These are phyloP conservation scores for Salvelinus fontinalis DNA, from an alignment of 2,113 vertebrate genomes.

Conservation along the genomic window DNA sequence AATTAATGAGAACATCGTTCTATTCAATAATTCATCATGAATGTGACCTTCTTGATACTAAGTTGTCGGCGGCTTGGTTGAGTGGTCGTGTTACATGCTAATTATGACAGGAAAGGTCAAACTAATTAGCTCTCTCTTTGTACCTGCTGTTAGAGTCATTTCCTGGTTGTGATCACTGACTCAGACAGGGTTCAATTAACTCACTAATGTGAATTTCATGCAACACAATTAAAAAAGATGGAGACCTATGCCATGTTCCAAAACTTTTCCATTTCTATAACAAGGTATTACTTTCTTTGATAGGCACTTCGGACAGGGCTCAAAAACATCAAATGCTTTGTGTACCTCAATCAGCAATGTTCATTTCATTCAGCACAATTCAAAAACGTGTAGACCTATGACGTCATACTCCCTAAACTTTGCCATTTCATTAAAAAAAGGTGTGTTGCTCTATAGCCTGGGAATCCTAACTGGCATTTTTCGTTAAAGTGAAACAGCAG, in stretches of 20 bases:
- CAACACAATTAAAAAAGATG: neutral
- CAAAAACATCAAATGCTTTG: conserved; percentile 51
- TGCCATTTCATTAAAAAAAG: no score
- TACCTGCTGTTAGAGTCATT: conserved; percentile 58
- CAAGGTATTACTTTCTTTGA: no score
- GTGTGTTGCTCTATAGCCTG: no score
- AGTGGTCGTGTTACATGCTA: conserved; percentile 59
- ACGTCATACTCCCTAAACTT: no score
- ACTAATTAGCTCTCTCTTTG: conserved; percentile 75
- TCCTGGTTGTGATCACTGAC: conserved; percentile 43
- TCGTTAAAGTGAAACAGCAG: no score
- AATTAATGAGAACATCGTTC: conserved; percentile 43
- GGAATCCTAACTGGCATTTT: no score
- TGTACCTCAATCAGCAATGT: neutral
- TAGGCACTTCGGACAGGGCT: conserved; percentile 52
- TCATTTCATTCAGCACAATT: neutral
- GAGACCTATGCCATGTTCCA: neutral
- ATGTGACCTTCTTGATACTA: conserved; percentile 56
- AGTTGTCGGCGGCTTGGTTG: conserved; percentile 54
- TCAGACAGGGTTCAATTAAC: conserved; percentile 60
- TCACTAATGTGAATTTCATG: conserved; percentile 5
- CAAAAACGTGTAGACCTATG: neutral
- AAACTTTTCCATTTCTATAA: no score
- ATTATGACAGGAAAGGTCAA: conserved; percentile 78
- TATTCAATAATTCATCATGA: conserved; percentile 39